phyloP scores from a whole-genome alignment of 2,888 invertebrate species.

The Teleiodes luculella region DNA sequence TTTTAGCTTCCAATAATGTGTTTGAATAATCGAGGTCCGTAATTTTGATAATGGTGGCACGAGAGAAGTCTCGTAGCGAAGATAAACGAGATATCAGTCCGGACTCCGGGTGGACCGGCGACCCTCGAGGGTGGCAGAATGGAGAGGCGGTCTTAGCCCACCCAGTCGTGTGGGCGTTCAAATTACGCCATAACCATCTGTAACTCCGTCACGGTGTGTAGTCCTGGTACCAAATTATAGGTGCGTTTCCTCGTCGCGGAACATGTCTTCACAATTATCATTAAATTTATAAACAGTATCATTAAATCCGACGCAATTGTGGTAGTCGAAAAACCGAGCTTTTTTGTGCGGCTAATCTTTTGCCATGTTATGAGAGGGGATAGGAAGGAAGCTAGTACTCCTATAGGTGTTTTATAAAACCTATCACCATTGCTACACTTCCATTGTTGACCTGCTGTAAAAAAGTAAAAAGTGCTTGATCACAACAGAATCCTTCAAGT shows the following conservation, averaged over 20 bases:
- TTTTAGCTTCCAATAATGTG: not conserved
- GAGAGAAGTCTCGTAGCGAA: constrained; percentile 29
- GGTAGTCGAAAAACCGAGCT: not conserved
- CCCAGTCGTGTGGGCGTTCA: constrained; percentile 25
- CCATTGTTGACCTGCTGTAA: too few species aligned
- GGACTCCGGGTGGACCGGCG: constrained; percentile 21
- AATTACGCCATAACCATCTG: constrained; percentile 30
- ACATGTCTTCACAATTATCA: not conserved
- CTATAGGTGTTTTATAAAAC: too few species aligned
- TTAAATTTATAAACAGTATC: constrained; percentile 7
- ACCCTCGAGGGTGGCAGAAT: constrained; percentile 19
- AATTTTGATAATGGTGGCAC: constrained; percentile 58
- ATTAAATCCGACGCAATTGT: constrained; percentile 3
- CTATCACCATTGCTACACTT: too few species aligned
- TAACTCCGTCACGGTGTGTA: constrained; percentile 34
- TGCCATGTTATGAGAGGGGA: too few species aligned
- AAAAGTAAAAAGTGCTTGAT: too few species aligned
- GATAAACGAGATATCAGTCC: constrained; percentile 47
- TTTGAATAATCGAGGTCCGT: constrained; percentile 32
- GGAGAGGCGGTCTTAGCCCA: constrained; percentile 13
- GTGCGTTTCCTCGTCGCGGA: constrained; percentile 2
- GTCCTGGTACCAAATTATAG: constrained; percentile 27
- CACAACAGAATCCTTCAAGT: too few species aligned
- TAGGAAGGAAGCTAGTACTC: too few species aligned
- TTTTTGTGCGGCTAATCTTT: too few species aligned